Evolutionary conservation across 2,113 vertebrate genomes (phyloP), one percentile per base, ranked within the genome.

Genomic region (Malurus alboscapulatus): DNA sequence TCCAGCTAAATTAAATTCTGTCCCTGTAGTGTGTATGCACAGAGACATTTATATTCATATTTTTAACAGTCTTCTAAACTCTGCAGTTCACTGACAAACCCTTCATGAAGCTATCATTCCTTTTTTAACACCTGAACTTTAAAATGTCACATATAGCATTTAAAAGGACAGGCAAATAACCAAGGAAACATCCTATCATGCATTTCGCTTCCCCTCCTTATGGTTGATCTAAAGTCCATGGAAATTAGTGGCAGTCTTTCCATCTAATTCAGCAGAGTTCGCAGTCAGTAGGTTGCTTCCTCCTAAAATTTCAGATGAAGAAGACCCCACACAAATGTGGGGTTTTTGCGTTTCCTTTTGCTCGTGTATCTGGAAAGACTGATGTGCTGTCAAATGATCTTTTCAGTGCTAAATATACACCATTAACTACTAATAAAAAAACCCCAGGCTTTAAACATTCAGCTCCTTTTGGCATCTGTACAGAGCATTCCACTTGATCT

Each of bases 41-140:
- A 92, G 95, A 95, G 95, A 97, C 96, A 97, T 97, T 96, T 96
- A 96, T 97, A 97, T 96, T 97, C 96, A 96, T 96, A 96, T 97
- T 96, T 95, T 93, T 96, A 97, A 97, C 97, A 97, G 95, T 93
- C 92, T 97, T 97, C 96, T 97, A 97, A 97, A 97, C 96, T 96
- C 96, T 95, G 96, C 94, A 94, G 95, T 96, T 96, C 96, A 96
- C 94, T 97, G 96, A 96, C 94, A 97, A 97, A 96, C 95, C 88
- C 96, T 96, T 96, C 92, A 93, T 92, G 91, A 97, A 94, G 90
- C 95, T 94, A 96, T 96, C 91, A 96, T 95, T 94, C 91, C 93
- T 96, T 95, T 96, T 96, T 96, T 96, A 96, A 96, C 94, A 96
- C 95, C 96, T 96, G 95, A 96, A 95, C 96, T 96, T 96, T 96